phyloP scores from a whole-genome alignment of 2,797 vertebrate species.

The Tadarida brasiliensis region DNA sequence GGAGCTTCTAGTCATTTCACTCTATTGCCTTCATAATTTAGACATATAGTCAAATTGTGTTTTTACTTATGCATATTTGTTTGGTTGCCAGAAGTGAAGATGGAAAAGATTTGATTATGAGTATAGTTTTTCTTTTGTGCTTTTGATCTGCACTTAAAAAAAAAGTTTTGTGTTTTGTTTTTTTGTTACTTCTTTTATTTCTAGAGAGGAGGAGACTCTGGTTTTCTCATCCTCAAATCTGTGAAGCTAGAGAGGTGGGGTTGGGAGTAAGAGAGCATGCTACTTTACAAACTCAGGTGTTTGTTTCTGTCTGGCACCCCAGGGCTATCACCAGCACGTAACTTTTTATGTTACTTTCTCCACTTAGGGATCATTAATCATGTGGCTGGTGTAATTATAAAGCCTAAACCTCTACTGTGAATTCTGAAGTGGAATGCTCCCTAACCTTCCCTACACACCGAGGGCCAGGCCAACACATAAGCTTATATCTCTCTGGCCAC shows the following conservation, averaged over 20 bases:
- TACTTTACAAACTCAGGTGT: background rate
- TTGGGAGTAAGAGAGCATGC: background rate
- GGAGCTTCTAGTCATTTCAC: background rate
- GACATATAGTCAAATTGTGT: background rate
- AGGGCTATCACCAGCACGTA: background rate
- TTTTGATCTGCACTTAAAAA: background rate
- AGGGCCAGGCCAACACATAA: background rate
- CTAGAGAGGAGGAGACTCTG: background rate
- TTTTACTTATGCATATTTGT: background rate
- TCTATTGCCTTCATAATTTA: background rate
- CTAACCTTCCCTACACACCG: background rate
- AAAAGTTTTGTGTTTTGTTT: background rate
- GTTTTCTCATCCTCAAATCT: slow-evolving; percentile 34
- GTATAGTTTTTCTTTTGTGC: background rate
- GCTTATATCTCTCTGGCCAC: background rate
- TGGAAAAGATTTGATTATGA: slow-evolving; percentile 43
- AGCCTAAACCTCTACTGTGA: background rate
- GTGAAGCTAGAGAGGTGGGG: background rate
- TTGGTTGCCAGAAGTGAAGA: background rate
- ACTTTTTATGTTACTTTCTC: background rate
- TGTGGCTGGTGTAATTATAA: background rate
- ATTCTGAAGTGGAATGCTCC: background rate
- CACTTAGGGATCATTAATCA: background rate
- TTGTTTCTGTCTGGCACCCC: background rate
- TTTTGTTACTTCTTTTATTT: background rate